A percentile compares a stretch with the other conserved stretches of the same genome.
These are phyloP conservation scores for Lepidocyrtoides sp. DNA, from an alignment of 2,888 invertebrate species.

Conservation along the genomic window DNA sequence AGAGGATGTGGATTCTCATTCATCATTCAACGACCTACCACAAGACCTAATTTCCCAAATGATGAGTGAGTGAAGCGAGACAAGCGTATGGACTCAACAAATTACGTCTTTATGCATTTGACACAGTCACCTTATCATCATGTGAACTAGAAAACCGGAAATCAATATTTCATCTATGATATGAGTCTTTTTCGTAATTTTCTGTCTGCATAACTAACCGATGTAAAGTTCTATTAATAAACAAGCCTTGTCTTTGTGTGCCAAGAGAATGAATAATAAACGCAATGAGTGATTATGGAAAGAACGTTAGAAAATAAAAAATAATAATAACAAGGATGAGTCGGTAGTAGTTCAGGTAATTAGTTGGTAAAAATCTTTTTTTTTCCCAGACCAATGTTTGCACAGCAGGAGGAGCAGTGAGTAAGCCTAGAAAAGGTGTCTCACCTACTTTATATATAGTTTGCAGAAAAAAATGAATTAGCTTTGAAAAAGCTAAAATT, in stretches of 20 bases:
- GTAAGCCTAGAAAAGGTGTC: background rate
- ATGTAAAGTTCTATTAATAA: constrained; percentile 14
- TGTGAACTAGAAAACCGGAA: constrained; percentile 47
- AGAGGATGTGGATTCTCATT: constrained; percentile 36
- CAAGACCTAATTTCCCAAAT: constrained; percentile 57
- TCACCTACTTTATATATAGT: background rate
- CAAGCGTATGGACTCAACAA: constrained; percentile 20
- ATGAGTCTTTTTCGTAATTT: background rate
- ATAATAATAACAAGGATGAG: too few relatives aligned
- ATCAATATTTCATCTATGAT: constrained; percentile 21
- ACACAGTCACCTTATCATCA: background rate
- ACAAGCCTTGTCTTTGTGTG: background rate
- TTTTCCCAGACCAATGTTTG: background rate
- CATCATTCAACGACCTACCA: constrained; percentile 68
- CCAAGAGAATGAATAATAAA: background rate
- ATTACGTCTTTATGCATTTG: constrained; percentile 17
- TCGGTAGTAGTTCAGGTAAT: background rate
- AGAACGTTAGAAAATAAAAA: background rate
- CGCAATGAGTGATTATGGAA: constrained; percentile 15
- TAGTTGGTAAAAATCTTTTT: background rate
- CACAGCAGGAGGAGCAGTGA: too few relatives aligned
- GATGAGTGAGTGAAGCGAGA: constrained; percentile 22
- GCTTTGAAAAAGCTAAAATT: background rate
- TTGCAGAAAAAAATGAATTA: background rate
- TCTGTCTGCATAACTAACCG: background rate